Conservation (phyloP, 2,797 vertebrate genomes). For the Bradypodion ventrale region DNA sequence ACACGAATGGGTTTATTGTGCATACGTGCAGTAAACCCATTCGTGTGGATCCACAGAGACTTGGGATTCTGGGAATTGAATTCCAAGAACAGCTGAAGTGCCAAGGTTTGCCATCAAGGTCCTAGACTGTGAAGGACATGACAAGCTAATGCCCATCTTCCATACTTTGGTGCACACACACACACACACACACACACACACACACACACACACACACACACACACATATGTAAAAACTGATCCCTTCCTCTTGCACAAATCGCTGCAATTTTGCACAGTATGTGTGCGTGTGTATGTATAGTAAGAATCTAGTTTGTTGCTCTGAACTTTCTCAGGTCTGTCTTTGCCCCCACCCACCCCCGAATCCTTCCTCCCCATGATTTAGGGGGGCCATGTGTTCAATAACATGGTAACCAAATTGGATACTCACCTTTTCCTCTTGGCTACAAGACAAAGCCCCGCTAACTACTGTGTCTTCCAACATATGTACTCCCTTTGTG, state of each 20-base stretch:
- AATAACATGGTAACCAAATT: neutral
- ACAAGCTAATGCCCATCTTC: neutral
- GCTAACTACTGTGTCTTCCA: neutral
- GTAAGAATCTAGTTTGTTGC: neutral
- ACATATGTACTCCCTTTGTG: neutral
- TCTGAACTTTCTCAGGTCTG: slow-evolving; percentile 11
- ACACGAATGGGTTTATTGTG: too few species aligned
- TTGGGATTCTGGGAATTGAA: too few species aligned
- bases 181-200: too few species aligned
- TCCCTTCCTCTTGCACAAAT: slow-evolving; percentile 17
- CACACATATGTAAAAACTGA: too few species aligned
- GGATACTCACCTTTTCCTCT: neutral
- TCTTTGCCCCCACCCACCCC: neutral
- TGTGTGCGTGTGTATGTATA: neutral
- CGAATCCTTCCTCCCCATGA: neutral
- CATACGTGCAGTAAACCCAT: too few species aligned
- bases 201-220: too few species aligned
- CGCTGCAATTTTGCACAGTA: slow-evolving; percentile 29
- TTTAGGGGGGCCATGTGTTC: too few species aligned
- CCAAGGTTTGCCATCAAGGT: too few species aligned
- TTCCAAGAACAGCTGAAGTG: too few species aligned
- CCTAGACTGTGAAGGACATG: too few species aligned
- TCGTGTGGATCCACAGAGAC: too few species aligned
- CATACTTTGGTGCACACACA: too few species aligned
- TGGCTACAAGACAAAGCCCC: neutral